A percentile compares a stretch with the other conserved stretches of the same genome.
phyloP scores from a whole-genome alignment of 2,888 invertebrate genomes.

The Leptinotarsa peninsularis region DNA sequence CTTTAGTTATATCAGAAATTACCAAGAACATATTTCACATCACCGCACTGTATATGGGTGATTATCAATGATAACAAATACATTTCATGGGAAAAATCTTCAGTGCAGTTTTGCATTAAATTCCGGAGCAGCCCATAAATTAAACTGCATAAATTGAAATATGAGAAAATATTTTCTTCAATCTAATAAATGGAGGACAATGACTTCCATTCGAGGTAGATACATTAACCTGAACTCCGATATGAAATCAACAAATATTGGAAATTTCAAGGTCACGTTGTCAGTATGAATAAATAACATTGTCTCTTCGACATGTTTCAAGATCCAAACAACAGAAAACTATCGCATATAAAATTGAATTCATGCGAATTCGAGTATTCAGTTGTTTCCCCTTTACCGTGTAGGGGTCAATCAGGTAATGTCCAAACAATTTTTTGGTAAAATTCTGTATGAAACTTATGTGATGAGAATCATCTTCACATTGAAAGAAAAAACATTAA shows the following conservation, averaged over 20 bases:
- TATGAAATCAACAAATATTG: slow-evolving; percentile 38
- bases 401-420: slow-evolving; percentile 37
- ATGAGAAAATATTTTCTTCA: too few relatives aligned
- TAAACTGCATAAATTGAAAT: too few relatives aligned
- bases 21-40: too few relatives aligned
- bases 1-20: too few relatives aligned
- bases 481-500: background rate
- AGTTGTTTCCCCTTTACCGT: slow-evolving; percentile 38
- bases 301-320: slow-evolving; percentile 39
- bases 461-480: background rate
- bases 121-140: too few relatives aligned
- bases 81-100: too few relatives aligned
- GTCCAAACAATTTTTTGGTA: background rate
- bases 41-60: too few relatives aligned
- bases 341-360: slow-evolving; percentile 42
- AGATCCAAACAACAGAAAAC: slow-evolving; percentile 38
- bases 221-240: slow-evolving; percentile 43
- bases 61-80: too few relatives aligned
- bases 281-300: slow-evolving; percentile 31
- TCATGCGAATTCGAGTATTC: slow-evolving; percentile 28
- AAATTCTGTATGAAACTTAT: background rate
- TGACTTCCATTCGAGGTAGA: slow-evolving; percentile 37
- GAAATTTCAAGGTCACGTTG: slow-evolving; percentile 41
- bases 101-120: too few relatives aligned
- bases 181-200: slow-evolving; percentile 22